Base-by-base conservation (phyloP, 2,797 vertebrate species). In the Bradypus variegatus region DNA sequence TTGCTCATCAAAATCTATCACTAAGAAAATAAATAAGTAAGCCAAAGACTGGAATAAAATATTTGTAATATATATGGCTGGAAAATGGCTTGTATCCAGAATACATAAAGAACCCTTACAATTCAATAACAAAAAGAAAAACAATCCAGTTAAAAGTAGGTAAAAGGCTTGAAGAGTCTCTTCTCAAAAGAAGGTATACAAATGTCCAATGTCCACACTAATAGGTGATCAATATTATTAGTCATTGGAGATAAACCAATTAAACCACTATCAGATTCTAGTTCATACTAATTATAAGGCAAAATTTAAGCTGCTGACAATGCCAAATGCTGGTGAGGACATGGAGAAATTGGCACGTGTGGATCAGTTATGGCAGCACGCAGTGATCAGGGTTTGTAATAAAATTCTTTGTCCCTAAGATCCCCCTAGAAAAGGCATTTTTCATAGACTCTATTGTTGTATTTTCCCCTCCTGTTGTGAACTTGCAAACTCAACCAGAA, bases 1-100 rank as follows among this genome's bases (percentile, higher is more conserved):
- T 72, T 85, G 29, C 12, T 31, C 75, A 62, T 77, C 53, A 70
- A 93, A 90, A 67, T n/a, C 64, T 41, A 67, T 75, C 45, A 75
- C 27, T 19, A 33, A 58, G 50, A 67, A 60, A 38, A 64, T 78
- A 36, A 86, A 27, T 33, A 70, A 25, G 33, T 85, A 80, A 50
- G 58, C 15, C 48, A 41, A 41, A 81, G 16, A 81, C 16, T 65
- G 48, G 6, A 41, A n/a, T 50, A 81, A 69, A 58, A 58, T 79
- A 58, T 45, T 67, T 29, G 50, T 2, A 41, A 25, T 38, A n/a
- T 15, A 21, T 14, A 36, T 16, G n/a, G 77, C 67, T 76, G 33
- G 67, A 69, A 78, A 88, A 64, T 48, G 13, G 45, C 45, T 72
- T 33, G 14, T 58, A 55, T 60, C 65, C 29, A 27, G 58, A 58